Evolutionary conservation across 2,888 invertebrate species (phyloP).

Genomic region (Tipula helvola): DNA sequence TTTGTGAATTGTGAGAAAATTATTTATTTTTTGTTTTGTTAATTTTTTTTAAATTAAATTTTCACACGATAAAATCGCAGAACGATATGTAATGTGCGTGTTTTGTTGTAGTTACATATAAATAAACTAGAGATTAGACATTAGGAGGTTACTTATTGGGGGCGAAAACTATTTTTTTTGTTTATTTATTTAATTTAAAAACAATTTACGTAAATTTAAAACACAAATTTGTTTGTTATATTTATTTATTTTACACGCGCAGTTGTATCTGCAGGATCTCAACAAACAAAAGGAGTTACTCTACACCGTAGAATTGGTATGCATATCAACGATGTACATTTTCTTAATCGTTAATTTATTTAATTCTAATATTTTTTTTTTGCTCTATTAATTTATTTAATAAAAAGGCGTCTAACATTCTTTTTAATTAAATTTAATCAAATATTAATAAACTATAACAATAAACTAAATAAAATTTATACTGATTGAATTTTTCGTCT

Average conservation of each 20-base stretch:
- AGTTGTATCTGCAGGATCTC: constrained; percentile 84
- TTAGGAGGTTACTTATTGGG: background rate
- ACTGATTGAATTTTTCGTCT: background rate
- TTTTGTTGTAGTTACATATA: background rate
- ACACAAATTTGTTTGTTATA: constrained; percentile 10
- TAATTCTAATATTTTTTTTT: background rate
- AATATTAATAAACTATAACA: background rate
- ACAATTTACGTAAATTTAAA: constrained; percentile 1
- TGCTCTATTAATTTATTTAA: background rate
- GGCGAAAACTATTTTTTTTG: constrained; percentile 12
- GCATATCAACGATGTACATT: background rate
- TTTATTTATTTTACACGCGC: constrained; percentile 40
- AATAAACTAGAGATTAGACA: background rate
- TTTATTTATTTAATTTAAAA: background rate
- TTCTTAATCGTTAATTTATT: background rate
- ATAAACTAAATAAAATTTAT: background rate
- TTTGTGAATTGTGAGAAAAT: background rate
- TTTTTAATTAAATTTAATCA: background rate
- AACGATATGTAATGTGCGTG: background rate
- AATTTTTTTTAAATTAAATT: background rate
- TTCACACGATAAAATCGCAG: background rate
- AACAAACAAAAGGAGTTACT: constrained; percentile 74
- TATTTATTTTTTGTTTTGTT: background rate
- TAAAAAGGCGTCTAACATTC: background rate
- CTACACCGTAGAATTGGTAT: constrained; percentile 71